These are phyloP conservation scores for Eulemur albifrons DNA, from an alignment of 2,797 vertebrate species.

Conservation along the genomic window DNA sequence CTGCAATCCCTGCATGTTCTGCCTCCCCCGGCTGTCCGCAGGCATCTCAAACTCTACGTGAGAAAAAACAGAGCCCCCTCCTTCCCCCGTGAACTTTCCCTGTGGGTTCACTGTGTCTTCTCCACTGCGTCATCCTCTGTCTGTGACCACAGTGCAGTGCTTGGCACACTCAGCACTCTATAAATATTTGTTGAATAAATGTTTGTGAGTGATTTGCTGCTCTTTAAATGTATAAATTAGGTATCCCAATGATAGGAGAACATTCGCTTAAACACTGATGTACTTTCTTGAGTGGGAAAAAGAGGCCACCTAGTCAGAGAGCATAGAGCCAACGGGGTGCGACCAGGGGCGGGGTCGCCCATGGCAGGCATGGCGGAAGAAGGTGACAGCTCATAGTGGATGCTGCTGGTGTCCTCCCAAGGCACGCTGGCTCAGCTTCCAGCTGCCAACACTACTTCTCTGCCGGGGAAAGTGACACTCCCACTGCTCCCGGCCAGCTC, in stretches of 20 bases:
- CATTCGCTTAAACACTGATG: accelerated
- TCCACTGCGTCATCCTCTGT: background rate
- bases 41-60: background rate
- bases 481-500: background rate
- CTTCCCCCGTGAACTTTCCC: background rate
- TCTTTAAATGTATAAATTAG: background rate
- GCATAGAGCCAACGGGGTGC: background rate
- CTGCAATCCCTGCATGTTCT: background rate
- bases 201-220: background rate
- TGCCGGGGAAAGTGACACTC: background rate
- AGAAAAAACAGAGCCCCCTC: background rate
- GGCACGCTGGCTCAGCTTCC: background rate
- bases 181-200: background rate
- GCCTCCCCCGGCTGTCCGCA: background rate
- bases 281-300: background rate
- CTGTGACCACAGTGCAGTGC: background rate
- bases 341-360: background rate
- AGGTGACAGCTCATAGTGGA: background rate
- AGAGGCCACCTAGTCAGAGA: background rate
- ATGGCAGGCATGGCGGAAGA: background rate
- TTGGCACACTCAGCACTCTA: background rate
- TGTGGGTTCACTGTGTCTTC: background rate
- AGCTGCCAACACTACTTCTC: background rate
- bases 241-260: background rate
- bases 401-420: background rate